Conservation (phyloP, 2,797 vertebrate genomes). For the Carduelis carduelis region DNA sequence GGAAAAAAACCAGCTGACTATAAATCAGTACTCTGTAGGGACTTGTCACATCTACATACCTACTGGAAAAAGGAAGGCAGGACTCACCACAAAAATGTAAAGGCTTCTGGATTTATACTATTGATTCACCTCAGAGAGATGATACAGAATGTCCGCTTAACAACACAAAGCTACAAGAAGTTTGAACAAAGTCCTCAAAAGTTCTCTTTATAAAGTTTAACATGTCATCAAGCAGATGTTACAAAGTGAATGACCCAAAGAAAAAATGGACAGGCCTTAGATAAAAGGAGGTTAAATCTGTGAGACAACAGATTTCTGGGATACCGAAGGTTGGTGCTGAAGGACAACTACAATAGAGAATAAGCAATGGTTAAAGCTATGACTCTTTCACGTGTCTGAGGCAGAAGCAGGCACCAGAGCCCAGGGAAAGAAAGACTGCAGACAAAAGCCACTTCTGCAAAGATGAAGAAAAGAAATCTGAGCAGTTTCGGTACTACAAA, state of each 20-base stretch:
- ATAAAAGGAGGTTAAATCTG: background rate
- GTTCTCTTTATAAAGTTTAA: background rate
- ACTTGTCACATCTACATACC: background rate
- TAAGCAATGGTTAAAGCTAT: background rate
- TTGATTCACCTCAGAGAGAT: background rate
- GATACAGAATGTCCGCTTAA: background rate
- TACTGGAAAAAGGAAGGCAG: background rate
- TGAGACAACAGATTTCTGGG: background rate
- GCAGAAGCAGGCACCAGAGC: background rate
- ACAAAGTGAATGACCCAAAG: background rate
- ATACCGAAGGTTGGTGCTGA: background rate
- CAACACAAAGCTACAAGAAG: background rate
- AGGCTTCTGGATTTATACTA: background rate
- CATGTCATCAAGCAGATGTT: background rate
- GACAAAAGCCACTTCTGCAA: background rate
- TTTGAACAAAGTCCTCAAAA: background rate
- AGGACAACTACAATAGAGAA: background rate
- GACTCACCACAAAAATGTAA: background rate
- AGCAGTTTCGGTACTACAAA: background rate
- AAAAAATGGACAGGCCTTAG: background rate
- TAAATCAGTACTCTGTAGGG: background rate
- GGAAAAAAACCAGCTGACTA: background rate
- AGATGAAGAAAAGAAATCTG: background rate
- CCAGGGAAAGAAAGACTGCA: background rate
- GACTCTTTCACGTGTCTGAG: background rate